Base-by-base conservation (phyloP, 2,797 vertebrate species). In the Myripristis murdjan region DNA sequence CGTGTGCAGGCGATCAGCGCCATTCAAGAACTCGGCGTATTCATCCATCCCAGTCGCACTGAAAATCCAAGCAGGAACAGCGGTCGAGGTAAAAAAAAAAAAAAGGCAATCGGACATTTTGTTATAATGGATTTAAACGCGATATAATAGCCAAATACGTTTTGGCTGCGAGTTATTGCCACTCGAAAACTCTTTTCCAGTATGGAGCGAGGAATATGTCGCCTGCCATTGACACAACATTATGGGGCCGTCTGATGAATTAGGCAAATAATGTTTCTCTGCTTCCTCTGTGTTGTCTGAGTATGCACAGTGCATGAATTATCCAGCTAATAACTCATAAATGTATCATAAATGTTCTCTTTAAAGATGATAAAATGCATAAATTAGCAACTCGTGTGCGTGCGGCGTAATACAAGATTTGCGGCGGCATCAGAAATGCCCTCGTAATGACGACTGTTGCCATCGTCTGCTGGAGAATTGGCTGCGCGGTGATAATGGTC, bases 1-100 rank as follows among this genome's bases (percentile, higher is more conserved):
- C 20, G 31, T 58, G 31, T 51, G 33, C 24, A 7, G n/a, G 33
- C 41, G 33, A 59, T 69, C 37, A 59, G 31, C 6, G 33, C 33
- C 33, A 35, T 35, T 35, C 33, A n/a, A 35, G 39, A 39, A 14
- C 12, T 39, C 37, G 5, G 12, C 15, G 37, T 4, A 39, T 39
- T 2, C 37, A 39, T 39, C 37, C 37, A 39, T 39, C 37, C 4
- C 12, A 14, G 37, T 2, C 10, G 12, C 2, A 12, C 37, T 14
- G 10, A 31, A 39, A 14, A 39, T 39, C 37, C 11, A 39, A 39
- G 37, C 37, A 4, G 37, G 37, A 39, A 39, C 37, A 14, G 15
- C 4, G 12, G 37, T 12, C 14, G 11, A 39, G 12, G 14, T 39
- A n/a, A n/a, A n/a, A n/a, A n/a, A n/a, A n/a, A 37, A 14, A 39